phyloP scores from a whole-genome alignment of 2,113 vertebrate species.

The Saccopteryx bilineata region DNA sequence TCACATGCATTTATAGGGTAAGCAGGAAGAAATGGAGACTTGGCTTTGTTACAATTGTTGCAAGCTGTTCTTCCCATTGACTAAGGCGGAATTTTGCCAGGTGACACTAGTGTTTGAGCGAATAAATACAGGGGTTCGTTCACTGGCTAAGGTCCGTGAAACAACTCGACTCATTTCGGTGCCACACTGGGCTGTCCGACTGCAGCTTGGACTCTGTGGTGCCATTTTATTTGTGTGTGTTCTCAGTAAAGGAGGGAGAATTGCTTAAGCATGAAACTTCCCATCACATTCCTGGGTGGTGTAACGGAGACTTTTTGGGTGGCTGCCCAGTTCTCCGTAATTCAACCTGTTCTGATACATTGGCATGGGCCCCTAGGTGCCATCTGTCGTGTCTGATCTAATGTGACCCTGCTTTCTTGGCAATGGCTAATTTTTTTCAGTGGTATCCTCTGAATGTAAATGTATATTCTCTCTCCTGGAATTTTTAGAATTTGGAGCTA shows the following conservation, averaged over 20 bases:
- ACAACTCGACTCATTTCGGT: neutral
- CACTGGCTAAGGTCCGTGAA: neutral
- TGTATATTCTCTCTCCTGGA: conserved; percentile 32
- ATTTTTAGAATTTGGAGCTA: conserved; percentile 58
- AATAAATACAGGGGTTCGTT: neutral
- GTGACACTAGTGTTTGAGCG: neutral
- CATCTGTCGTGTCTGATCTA: neutral
- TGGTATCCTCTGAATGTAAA: neutral
- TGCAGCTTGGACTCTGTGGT: neutral
- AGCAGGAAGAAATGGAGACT: neutral
- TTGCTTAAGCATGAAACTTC: conserved; percentile 27
- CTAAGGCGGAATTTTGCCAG: neutral
- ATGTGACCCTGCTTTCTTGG: conserved; percentile 1
- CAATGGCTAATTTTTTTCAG: neutral
- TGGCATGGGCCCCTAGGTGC: neutral
- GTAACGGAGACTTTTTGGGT: neutral
- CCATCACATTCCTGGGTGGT: neutral
- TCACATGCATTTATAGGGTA: neutral
- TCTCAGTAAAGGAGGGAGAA: neutral
- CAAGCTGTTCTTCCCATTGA: neutral
- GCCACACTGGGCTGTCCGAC: neutral
- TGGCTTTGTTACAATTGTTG: neutral
- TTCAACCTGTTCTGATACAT: conserved; percentile 9
- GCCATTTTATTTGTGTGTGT: neutral
- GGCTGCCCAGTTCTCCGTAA: neutral